A percentile compares a stretch with the other conserved stretches of the same genome.
phyloP scores from a whole-genome alignment of 2,888 invertebrate species.

The Polydrusus tereticollis region DNA sequence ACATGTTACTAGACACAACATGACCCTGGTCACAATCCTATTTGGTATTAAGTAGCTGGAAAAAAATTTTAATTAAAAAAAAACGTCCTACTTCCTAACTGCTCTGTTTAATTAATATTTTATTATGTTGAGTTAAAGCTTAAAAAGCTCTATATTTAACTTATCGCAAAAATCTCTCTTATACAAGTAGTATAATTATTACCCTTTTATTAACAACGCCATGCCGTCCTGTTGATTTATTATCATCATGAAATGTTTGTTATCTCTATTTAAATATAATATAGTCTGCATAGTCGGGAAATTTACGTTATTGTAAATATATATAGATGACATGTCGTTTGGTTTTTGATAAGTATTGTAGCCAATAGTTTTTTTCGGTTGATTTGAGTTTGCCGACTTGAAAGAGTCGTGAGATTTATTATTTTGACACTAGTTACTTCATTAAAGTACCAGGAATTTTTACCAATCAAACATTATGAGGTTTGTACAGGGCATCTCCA shows the following conservation, averaged over 20 bases:
- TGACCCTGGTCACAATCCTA: too few relatives aligned
- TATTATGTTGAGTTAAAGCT: neutral
- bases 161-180: slow-evolving; percentile 1
- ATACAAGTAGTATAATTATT: neutral
- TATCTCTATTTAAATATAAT: neutral
- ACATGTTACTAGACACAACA: too few relatives aligned
- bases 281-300: neutral
- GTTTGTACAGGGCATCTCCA: too few relatives aligned
- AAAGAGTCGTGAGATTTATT: too few relatives aligned
- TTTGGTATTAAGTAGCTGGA: too few relatives aligned
- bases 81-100: neutral
- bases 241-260: neutral
- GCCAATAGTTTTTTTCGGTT: too few relatives aligned
- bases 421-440: too few relatives aligned
- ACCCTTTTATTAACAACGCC: neutral
- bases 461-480: too few relatives aligned
- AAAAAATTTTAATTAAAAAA: neutral
- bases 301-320: neutral
- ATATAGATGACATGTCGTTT: neutral
- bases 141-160: neutral
- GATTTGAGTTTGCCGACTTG: too few relatives aligned
- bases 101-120: neutral
- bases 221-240: neutral
- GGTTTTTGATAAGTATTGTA: neutral
- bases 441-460: too few relatives aligned